phyloP scores from a whole-genome alignment of 2,113 vertebrate genomes.

The Egretta garzetta region DNA sequence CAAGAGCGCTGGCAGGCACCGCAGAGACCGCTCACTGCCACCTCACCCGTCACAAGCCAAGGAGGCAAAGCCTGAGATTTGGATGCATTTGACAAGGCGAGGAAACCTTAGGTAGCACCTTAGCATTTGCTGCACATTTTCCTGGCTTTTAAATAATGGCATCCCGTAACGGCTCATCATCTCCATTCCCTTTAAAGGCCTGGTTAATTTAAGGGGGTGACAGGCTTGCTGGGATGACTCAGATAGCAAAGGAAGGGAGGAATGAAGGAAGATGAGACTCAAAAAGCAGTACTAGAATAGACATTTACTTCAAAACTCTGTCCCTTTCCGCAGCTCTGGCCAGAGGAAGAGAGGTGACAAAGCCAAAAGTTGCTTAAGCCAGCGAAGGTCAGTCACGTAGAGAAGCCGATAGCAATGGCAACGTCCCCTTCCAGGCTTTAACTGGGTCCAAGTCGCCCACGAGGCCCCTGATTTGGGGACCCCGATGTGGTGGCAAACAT shows the following conservation, averaged over 20 bases:
- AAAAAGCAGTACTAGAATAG: background rate
- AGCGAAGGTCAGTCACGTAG: accelerated
- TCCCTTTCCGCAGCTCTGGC: background rate
- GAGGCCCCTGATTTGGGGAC: background rate
- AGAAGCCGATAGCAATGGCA: background rate
- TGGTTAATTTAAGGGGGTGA: background rate
- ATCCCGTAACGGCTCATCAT: background rate
- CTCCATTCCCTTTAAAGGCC: background rate
- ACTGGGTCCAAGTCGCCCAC: background rate
- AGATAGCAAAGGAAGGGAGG: background rate
- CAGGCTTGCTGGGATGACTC: background rate
- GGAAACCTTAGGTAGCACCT: background rate
- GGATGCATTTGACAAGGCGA: background rate
- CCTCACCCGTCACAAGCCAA: accelerated
- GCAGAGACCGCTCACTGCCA: background rate
- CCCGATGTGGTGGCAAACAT: background rate
- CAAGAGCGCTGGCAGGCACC: background rate
- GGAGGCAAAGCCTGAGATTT: background rate
- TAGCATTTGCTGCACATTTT: background rate
- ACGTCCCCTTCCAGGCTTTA: background rate
- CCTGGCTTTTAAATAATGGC: background rate
- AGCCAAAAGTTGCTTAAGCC: background rate
- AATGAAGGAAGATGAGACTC: background rate
- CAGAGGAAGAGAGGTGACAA: background rate
- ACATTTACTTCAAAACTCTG: background rate